Evolutionary conservation across 2,888 invertebrate species (phyloP).

Genomic region (Bimastos eiseni): DNA sequence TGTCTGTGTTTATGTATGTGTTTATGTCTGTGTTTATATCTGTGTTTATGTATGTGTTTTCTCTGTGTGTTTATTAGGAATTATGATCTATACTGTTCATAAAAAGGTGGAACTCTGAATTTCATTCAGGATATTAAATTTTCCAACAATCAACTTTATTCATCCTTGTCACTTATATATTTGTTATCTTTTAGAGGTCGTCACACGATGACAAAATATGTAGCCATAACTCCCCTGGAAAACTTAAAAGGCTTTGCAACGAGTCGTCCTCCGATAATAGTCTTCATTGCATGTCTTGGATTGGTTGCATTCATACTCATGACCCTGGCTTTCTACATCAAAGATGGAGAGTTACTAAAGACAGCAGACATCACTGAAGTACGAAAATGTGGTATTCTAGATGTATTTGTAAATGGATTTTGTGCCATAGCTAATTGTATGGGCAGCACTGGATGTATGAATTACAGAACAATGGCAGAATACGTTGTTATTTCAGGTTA

Average conservation of each 20-base stretch:
- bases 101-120: background rate
- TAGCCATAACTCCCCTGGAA: conserved; percentile 46
- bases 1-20: too few species aligned
- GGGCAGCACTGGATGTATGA: background rate
- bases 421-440: background rate
- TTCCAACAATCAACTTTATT: background rate
- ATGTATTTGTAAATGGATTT: background rate
- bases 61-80: too few species aligned
- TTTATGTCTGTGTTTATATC: too few species aligned
- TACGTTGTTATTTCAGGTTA: background rate
- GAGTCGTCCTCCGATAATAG: conserved; percentile 59
- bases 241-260: conserved; percentile 57
- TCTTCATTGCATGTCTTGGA: conserved; percentile 61
- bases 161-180: background rate
- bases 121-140: background rate
- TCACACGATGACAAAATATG: background rate
- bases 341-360: conserved; percentile 51
- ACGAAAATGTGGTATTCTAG: background rate
- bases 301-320: conserved; percentile 59
- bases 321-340: conserved; percentile 59
- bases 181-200: background rate
- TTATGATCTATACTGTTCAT: too few species aligned
- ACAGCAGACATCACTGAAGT: conserved; percentile 55
- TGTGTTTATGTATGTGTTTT: too few species aligned
- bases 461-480: background rate